These are phyloP conservation scores for Hermaeophaga mercurialis DNA, from an alignment of 2,888 invertebrate genomes.

Conservation along the genomic window DNA sequence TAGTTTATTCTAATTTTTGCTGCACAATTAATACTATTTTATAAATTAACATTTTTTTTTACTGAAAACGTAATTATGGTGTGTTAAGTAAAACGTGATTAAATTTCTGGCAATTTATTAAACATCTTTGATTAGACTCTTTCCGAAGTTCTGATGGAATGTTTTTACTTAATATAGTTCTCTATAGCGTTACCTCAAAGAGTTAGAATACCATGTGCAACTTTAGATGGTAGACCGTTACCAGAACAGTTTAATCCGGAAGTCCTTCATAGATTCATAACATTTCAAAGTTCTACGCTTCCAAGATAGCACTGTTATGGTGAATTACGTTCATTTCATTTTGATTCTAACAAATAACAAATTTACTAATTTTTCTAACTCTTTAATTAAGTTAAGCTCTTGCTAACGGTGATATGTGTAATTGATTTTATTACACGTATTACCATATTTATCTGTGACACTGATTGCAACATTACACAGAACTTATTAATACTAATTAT, in stretches of 20 bases:
- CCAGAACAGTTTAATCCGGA: slow-evolving; percentile 54
- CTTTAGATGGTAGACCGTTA: slow-evolving; percentile 52
- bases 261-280: slow-evolving; percentile 50
- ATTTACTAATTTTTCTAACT: slow-evolving; percentile 7
- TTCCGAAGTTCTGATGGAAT: slow-evolving; percentile 23
- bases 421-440: no score
- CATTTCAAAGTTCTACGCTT: slow-evolving; percentile 51
- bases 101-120: not conserved
- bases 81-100: not conserved
- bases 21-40: no score
- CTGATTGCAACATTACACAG: no score
- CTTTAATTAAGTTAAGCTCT: slow-evolving; percentile 1
- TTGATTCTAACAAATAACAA: not conserved
- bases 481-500: no score
- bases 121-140: slow-evolving; percentile 4
- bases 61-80: no score
- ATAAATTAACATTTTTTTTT: no score
- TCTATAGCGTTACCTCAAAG: slow-evolving; percentile 54
- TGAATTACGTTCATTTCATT: slow-evolving; percentile 35
- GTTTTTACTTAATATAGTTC: slow-evolving; percentile 46
- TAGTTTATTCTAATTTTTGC: no score
- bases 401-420: not conserved
- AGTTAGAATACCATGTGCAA: slow-evolving; percentile 53
- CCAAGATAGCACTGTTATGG: slow-evolving; percentile 49
- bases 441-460: no score